These are phyloP conservation scores for Dexiosoma caninum DNA, from an alignment of 2,888 invertebrate genomes.

Conservation along the genomic window DNA sequence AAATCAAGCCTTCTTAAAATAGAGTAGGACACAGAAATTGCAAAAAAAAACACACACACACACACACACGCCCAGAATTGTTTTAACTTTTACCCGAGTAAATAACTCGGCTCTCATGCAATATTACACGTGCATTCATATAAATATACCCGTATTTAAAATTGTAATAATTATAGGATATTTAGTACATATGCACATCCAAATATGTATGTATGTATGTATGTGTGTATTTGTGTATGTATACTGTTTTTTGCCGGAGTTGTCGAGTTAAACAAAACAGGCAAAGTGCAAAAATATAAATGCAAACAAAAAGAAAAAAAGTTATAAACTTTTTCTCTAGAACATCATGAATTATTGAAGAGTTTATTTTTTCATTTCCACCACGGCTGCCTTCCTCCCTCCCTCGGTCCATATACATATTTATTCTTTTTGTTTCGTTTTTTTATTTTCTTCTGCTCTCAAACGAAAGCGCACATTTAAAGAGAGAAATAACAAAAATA, in stretches of 20 bases:
- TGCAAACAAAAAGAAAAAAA: neutral
- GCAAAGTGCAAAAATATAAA: constrained; percentile 11
- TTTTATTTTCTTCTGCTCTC: neutral
- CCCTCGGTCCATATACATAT: too few relatives aligned
- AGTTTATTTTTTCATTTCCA: constrained; percentile 5
- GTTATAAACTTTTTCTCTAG: constrained; percentile 30
- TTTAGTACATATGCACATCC: neutral
- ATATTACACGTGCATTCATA: neutral
- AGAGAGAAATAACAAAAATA: neutral
- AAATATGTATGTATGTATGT: neutral
- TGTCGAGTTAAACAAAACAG: constrained; percentile 33
- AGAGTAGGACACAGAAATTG: neutral
- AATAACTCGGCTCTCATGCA: neutral
- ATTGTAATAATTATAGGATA: neutral
- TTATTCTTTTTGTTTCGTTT: neutral
- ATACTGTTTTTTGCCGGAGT: constrained; percentile 12
- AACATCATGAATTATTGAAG: constrained; percentile 57
- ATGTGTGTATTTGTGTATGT: neutral
- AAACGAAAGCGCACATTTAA: constrained; percentile 21
- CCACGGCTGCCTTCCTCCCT: too few relatives aligned
- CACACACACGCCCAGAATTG: neutral
- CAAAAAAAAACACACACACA: too few relatives aligned
- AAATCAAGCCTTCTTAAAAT: neutral
- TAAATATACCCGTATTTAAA: too few relatives aligned
- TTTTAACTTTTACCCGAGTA: constrained; percentile 5